Percentiles rank a stretch among this genome's conserved stretches.
Evolutionary conservation across 1,140 invertebrate genomes (phyloP).

Genomic region (Portunus trituberculatus): DNA sequence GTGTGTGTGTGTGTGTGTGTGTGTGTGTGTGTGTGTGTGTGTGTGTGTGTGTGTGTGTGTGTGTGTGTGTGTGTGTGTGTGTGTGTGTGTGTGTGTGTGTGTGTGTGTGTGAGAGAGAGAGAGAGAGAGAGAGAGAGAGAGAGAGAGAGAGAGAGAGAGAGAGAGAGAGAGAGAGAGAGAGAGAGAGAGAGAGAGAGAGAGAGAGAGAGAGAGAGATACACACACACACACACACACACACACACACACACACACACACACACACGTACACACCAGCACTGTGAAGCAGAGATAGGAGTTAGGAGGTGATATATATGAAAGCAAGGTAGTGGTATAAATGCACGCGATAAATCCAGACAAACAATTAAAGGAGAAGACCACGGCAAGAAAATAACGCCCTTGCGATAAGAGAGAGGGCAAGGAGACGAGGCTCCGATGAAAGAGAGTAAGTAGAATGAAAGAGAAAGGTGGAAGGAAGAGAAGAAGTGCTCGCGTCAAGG

Average conservation of each 20-base stretch:
- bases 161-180: no score
- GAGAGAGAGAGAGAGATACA: not conserved
- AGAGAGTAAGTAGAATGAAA: not conserved
- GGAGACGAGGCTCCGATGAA: not conserved
- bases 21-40: no score
- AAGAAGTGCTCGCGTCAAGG: not conserved
- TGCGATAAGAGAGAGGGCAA: not conserved
- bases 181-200: no score
- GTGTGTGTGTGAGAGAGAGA: no score
- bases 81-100: no score
- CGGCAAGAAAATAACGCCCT: not conserved
- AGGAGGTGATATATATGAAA: not conserved
- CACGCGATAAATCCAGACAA: not conserved
- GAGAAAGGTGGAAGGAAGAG: not conserved
- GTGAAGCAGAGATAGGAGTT: not conserved
- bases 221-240: not conserved
- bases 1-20: no score
- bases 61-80: no score
- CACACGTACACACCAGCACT: not conserved
- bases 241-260: not conserved
- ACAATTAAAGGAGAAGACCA: slow-evolving; percentile 1
- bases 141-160: no score
- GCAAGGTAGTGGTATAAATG: not conserved
- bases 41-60: no score
- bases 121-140: no score